phyloP scores from a whole-genome alignment of 2,797 vertebrate genomes.

The Eulemur rubriventer region DNA sequence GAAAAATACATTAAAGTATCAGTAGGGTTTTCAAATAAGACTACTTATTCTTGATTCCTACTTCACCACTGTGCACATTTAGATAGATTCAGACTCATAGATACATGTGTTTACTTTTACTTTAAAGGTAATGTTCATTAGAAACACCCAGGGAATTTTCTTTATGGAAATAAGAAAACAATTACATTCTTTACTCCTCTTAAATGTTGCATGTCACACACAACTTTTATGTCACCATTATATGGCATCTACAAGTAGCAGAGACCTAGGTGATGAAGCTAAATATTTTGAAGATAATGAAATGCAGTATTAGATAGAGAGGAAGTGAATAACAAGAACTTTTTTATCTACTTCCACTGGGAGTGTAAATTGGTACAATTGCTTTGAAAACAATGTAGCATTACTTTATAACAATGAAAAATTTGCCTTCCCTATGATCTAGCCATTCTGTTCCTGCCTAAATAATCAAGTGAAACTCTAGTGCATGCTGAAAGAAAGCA shows the following conservation, averaged over 20 bases:
- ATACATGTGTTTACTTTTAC: not conserved
- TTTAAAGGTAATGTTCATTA: not conserved
- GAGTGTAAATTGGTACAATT: not conserved
- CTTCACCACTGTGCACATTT: not conserved
- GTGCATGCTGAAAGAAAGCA: not conserved
- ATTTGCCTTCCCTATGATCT: not conserved
- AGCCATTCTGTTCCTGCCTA: not conserved
- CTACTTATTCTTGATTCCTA: not conserved
- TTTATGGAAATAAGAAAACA: not conserved
- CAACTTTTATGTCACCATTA: not conserved
- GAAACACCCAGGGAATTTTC: not conserved
- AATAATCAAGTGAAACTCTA: not conserved
- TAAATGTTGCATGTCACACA: not conserved
- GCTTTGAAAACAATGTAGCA: not conserved
- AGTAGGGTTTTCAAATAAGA: not conserved
- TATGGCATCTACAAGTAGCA: not conserved
- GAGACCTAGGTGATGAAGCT: not conserved
- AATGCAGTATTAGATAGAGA: not conserved
- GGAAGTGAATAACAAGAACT: not conserved
- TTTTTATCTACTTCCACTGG: not conserved
- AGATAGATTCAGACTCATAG: not conserved
- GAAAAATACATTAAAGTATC: not conserved
- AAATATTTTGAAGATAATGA: not conserved
- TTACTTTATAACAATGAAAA: not conserved
- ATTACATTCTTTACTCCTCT: not conserved